phyloP scores from a whole-genome alignment of 2,113 vertebrate species.

The Indicator maculatus region DNA sequence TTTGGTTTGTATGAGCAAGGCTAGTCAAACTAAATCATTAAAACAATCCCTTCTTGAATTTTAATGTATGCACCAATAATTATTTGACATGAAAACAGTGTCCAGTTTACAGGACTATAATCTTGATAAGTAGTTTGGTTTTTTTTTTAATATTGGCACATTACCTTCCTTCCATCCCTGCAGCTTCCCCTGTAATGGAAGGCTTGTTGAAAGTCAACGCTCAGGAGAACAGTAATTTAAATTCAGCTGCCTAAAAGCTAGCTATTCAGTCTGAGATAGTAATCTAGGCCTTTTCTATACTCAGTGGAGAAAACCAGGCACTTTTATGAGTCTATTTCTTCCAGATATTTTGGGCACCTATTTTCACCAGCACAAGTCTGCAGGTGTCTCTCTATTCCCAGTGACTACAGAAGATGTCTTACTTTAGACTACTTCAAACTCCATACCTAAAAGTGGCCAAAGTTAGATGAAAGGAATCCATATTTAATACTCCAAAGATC shows the following conservation, averaged over 20 bases:
- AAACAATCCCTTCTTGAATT: not conserved
- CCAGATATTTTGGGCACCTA: not conserved
- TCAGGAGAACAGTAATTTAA: constrained; percentile 45
- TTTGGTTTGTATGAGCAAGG: constrained; percentile 24
- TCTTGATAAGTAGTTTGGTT: not conserved
- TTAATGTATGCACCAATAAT: not conserved
- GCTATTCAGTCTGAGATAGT: constrained; percentile 49
- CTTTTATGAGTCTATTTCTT: not conserved
- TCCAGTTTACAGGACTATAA: not conserved
- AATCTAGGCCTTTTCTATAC: not conserved
- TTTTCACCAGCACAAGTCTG: not conserved
- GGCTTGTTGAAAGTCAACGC: constrained; percentile 45
- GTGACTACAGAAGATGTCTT: not conserved
- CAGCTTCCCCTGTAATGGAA: constrained; percentile 6
- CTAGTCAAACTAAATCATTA: not conserved
- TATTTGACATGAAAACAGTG: not conserved
- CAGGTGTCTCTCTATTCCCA: constrained; percentile 23
- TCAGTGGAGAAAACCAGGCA: not conserved
- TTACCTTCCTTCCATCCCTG: not conserved
- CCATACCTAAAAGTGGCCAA: not conserved
- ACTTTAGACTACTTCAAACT: constrained; percentile 21
- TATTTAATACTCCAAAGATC: constrained; percentile 6
- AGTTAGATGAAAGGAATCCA: constrained; percentile 40
- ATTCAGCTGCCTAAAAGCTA: constrained; percentile 47
- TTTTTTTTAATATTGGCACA: constrained; percentile 1